Evolutionary conservation across 2,797 vertebrate species (phyloP).

Genomic region (Lagorchestes hirsutus): DNA sequence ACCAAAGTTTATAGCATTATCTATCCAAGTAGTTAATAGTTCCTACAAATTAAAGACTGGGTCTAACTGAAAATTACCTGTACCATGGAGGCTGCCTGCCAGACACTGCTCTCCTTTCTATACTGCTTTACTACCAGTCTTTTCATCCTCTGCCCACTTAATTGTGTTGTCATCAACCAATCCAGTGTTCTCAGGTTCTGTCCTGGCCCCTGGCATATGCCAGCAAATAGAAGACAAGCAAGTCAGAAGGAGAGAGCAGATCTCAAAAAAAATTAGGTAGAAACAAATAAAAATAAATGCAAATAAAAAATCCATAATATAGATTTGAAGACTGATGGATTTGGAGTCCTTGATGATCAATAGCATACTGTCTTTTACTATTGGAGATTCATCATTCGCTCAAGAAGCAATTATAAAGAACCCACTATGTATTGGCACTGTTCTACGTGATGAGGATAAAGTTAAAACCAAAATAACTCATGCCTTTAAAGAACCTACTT

Average conservation of each 20-base stretch:
- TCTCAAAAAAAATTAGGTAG: background rate
- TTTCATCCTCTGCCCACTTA: background rate
- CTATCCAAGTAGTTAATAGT: background rate
- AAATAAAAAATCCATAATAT: background rate
- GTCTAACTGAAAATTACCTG: background rate
- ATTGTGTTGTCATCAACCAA: background rate
- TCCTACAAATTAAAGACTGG: background rate
- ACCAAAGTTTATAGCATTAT: background rate
- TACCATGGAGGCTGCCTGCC: background rate
- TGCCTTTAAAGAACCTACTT: background rate
- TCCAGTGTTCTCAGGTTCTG: background rate
- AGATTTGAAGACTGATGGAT: background rate
- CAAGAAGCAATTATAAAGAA: background rate
- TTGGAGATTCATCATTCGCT: background rate
- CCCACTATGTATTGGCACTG: background rate
- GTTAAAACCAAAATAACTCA: background rate
- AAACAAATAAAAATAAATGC: background rate
- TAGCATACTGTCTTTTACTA: background rate
- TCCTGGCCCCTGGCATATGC: background rate
- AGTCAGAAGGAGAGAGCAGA: background rate
- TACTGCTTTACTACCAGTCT: background rate
- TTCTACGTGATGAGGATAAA: background rate
- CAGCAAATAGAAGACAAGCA: background rate
- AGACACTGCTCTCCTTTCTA: background rate
- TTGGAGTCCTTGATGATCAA: background rate